Percentiles rank a stretch among this genome's conserved stretches.
Conservation (phyloP, 1,140 invertebrate species). For the Pseudomyrmex concolor region DNA sequence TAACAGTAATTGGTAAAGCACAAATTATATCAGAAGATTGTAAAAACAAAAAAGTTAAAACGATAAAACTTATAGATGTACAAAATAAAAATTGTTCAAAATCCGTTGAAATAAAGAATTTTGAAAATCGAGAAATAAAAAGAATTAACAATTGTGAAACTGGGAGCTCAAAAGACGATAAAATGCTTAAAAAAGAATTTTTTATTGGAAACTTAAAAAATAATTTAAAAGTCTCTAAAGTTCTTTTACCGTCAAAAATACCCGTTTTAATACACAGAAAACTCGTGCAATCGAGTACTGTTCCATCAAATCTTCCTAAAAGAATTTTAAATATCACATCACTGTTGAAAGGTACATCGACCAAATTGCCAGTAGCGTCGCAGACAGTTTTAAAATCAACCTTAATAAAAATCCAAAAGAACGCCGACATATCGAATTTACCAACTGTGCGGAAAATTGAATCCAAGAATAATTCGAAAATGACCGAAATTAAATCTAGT, state of each 20-base stretch:
- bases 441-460: background rate
- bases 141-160: background rate
- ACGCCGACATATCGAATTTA: no score
- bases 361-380: constrained; percentile 34
- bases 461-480: background rate
- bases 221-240: constrained; percentile 14
- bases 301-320: background rate
- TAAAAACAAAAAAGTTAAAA: constrained; percentile 12
- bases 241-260: constrained; percentile 37
- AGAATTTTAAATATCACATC: background rate
- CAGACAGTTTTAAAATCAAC: constrained; percentile 24
- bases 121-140: constrained; percentile 1
- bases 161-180: background rate
- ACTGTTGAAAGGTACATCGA: background rate
- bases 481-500: constrained; percentile 25
- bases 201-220: background rate
- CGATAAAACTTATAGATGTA: no score
- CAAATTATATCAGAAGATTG: background rate
- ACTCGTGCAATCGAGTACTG: background rate
- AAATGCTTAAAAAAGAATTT: background rate
- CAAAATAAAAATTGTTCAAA: background rate
- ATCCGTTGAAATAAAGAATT: background rate
- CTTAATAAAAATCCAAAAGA: constrained; percentile 18
- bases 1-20: constrained; percentile 3
- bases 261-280: constrained; percentile 34